Evolutionary conservation across 2,888 invertebrate genomes (phyloP).

Genomic region (Plutella xylostella): DNA sequence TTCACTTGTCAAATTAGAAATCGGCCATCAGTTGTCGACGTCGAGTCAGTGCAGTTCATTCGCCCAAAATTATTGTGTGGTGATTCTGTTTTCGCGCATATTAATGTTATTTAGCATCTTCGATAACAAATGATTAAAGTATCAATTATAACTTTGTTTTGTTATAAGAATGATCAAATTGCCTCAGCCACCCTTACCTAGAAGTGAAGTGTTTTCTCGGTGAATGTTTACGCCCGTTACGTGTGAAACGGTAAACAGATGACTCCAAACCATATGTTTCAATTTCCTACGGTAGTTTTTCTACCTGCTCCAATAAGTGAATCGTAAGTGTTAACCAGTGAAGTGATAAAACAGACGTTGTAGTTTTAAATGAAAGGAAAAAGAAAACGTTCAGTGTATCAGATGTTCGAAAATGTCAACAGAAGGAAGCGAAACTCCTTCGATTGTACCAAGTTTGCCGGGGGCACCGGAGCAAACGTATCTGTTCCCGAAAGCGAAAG

Average conservation of each 20-base stretch:
- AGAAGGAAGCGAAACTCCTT: slow-evolving; percentile 72
- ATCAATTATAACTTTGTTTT: no score
- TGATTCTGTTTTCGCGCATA: no score
- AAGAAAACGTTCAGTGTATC: slow-evolving; percentile 42
- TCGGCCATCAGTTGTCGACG: no score
- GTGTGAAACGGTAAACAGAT: slow-evolving; percentile 54
- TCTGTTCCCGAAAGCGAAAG: slow-evolving; percentile 65
- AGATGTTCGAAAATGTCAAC: slow-evolving; percentile 78
- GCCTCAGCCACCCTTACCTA: no score
- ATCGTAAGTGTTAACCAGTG: slow-evolving; percentile 22
- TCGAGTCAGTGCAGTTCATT: no score
- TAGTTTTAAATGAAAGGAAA: slow-evolving; percentile 60
- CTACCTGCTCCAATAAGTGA: slow-evolving; percentile 15
- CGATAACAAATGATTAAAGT: no score
- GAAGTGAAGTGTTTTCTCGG: slow-evolving; percentile 2
- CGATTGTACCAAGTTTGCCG: slow-evolving; percentile 57
- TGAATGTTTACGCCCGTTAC: no score
- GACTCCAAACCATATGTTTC: slow-evolving; percentile 61
- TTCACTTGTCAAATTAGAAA: no score
- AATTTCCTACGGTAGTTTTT: slow-evolving; percentile 34
- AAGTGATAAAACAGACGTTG: slow-evolving; percentile 26
- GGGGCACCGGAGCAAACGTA: slow-evolving; percentile 67
- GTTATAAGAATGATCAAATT: no score
- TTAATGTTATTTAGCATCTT: no score
- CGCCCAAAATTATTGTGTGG: no score